Conservation (phyloP, 2,113 vertebrate genomes). For the Zosterops borbonicus region DNA sequence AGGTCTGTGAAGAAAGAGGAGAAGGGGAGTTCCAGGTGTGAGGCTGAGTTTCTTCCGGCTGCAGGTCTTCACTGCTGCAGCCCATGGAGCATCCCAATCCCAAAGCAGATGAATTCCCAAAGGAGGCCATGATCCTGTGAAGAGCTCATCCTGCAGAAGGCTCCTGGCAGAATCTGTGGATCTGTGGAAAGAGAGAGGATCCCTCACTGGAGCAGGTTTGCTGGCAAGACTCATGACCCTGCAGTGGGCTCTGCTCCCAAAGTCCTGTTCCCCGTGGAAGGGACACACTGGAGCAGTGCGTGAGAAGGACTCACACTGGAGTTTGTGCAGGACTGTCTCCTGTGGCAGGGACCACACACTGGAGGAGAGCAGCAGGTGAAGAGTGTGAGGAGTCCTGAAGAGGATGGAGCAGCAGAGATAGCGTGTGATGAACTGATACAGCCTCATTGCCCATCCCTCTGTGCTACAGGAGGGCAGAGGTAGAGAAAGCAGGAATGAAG, state of each 20-base stretch:
- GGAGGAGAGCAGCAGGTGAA: neutral
- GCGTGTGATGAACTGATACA: fast-evolving
- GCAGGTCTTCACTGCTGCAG: neutral
- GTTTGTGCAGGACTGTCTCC: neutral
- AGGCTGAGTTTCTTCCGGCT: neutral
- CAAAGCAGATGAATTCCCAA: neutral
- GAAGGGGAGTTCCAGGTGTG: neutral
- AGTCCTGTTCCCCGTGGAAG: neutral
- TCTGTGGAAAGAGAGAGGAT: neutral
- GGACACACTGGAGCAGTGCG: fast-evolving
- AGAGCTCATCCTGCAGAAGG: neutral
- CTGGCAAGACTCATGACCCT: neutral
- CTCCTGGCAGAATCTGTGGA: neutral
- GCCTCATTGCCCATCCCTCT: neutral
- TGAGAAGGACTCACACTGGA: neutral
- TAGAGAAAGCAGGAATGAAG: neutral
- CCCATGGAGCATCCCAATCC: neutral
- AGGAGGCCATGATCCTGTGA: neutral
- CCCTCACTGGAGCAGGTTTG: neutral
- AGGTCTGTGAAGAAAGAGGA: neutral
- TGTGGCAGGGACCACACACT: neutral
- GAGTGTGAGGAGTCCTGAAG: neutral
- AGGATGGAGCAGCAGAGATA: neutral
- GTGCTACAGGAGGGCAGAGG: neutral
- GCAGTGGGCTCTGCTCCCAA: too few species aligned